Evolutionary conservation across 30 jellyfish, hydroid and myxozoan genomes (phyloP).

Genomic region (Pelagia noctiluca): DNA sequence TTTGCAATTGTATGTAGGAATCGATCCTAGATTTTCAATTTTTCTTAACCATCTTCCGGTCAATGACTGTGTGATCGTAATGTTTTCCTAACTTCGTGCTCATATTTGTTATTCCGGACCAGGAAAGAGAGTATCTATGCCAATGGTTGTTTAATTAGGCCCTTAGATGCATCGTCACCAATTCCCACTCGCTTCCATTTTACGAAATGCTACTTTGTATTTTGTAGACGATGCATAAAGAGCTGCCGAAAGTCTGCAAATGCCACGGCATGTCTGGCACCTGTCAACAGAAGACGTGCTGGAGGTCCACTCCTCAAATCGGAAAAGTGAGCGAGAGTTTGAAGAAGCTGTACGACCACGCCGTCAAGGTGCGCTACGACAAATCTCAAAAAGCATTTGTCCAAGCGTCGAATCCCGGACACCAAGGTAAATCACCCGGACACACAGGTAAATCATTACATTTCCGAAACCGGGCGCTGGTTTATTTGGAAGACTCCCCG

Average conservation of each 20-base stretch:
- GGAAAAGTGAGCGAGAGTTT: conserved; percentile 67
- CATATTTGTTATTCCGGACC: too few species aligned
- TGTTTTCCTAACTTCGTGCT: too few species aligned
- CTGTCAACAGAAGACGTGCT: conserved; percentile 70
- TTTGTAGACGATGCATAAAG: conserved; percentile 52
- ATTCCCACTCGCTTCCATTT: too few species aligned
- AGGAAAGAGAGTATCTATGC: too few species aligned
- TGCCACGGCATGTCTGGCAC: conserved; percentile 84
- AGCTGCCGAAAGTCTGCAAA: conserved; percentile 69
- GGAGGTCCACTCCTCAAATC: conserved; percentile 77
- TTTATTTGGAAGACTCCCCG: conserved; percentile 64
- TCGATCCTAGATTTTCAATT: too few species aligned
- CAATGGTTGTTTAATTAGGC: too few species aligned
- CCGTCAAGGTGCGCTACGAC: conserved; percentile 43
- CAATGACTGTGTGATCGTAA: too few species aligned
- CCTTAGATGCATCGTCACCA: too few species aligned
- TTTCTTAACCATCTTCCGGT: too few species aligned
- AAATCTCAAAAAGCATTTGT: not conserved
- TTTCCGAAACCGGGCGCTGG: conserved; percentile 26
- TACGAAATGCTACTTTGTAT: too few species aligned
- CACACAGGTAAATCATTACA: not conserved
- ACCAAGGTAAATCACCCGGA: not conserved
- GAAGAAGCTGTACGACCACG: conserved; percentile 59
- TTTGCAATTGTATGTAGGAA: too few species aligned
- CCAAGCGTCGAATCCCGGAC: not conserved